phyloP scores from a whole-genome alignment of 2,888 invertebrate species.

The Corbicula japonica region DNA sequence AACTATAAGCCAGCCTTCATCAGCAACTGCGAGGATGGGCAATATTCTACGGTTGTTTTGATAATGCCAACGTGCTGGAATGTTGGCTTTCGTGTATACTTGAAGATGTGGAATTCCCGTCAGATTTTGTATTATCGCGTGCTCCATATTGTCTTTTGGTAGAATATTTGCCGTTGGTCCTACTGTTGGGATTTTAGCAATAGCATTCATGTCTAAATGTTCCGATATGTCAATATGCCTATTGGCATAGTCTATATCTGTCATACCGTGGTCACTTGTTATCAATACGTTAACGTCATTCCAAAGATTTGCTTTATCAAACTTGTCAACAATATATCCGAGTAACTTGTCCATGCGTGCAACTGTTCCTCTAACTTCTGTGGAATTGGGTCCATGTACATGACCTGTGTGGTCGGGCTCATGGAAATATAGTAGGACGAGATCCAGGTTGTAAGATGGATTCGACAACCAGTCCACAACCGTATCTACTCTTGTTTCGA shows the following conservation, averaged over 20 bases:
- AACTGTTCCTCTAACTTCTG: constrained; percentile 64
- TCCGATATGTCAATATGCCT: constrained; percentile 59
- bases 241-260: constrained; percentile 64
- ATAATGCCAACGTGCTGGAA: constrained; percentile 89
- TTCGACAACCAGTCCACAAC: constrained; percentile 86
- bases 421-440: constrained; percentile 77
- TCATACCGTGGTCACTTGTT: constrained; percentile 83
- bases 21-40: constrained; percentile 90
- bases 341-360: constrained; percentile 72
- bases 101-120: constrained; percentile 67
- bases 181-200: constrained; percentile 54
- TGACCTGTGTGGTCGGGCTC: constrained; percentile 81
- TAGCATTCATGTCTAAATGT: constrained; percentile 48
- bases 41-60: constrained; percentile 89
- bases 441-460: constrained; percentile 57
- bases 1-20: constrained; percentile 88
- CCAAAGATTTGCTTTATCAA: constrained; percentile 52
- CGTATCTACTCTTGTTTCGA: constrained; percentile 88
- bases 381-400: constrained; percentile 74
- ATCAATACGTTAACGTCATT: constrained; percentile 79
- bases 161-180: constrained; percentile 68
- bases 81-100: constrained; percentile 89
- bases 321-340: constrained; percentile 65
- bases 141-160: constrained; percentile 55
- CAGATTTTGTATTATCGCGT: constrained; percentile 67